These are phyloP conservation scores for Mnemiopsis leidyi DNA, from an alignment of 37 sponge, comb jelly and placozoan species.

Conservation along the genomic window DNA sequence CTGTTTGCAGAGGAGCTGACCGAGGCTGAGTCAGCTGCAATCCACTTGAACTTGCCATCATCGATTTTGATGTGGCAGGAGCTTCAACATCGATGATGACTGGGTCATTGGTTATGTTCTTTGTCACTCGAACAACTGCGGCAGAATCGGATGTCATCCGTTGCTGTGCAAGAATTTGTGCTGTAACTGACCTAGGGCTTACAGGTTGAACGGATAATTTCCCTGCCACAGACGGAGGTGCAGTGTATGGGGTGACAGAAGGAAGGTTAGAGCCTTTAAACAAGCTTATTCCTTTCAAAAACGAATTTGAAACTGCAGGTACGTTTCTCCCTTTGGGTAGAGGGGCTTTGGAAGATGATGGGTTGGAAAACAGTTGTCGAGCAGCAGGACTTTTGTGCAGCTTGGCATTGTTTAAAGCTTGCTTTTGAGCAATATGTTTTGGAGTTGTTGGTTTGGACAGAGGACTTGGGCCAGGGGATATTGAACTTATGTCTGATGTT, in stretches of 20 bases:
- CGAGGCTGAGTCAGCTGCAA: neutral
- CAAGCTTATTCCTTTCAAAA: slow-evolving; percentile 57
- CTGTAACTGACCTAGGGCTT: neutral
- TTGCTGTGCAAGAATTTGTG: neutral
- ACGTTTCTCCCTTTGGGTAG: neutral
- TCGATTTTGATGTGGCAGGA: neutral
- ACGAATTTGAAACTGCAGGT: slow-evolving; percentile 26
- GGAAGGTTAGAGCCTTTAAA: neutral
- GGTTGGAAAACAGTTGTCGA: slow-evolving; percentile 10
- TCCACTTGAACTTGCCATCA: neutral
- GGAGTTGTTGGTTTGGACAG: neutral
- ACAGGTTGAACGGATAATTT: neutral
- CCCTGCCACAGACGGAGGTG: neutral
- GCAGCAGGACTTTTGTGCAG: neutral
- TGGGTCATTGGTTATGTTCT: slow-evolving; percentile 21
- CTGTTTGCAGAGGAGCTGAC: neutral
- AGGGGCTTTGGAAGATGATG: slow-evolving; percentile 42
- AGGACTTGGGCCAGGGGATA: slow-evolving; percentile 1
- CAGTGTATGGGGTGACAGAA: neutral
- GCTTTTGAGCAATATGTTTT: neutral
- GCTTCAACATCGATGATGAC: slow-evolving; percentile 62
- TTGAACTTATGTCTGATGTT: neutral
- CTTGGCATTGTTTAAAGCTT: neutral
- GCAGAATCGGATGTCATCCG: slow-evolving; percentile 12
- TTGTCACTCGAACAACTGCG: slow-evolving; percentile 23